Base-by-base conservation (phyloP, 2,888 invertebrate species). In the Entomobrya multifasciata region DNA sequence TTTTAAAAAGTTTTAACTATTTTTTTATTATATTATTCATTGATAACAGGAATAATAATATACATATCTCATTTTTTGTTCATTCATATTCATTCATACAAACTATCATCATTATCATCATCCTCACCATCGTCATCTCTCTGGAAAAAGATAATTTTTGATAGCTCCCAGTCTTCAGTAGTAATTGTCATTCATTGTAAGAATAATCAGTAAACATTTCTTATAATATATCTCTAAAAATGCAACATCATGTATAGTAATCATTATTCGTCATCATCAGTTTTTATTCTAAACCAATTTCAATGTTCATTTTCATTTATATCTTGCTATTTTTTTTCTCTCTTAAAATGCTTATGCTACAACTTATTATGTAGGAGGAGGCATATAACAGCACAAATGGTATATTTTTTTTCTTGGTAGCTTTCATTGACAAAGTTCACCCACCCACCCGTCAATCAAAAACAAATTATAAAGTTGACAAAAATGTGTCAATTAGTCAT, bases 121-220 rank as follows among this genome's bases (percentile, higher is more conserved):
- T n/a, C n/a, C n/a, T n/a, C n/a, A n/a, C n/a, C n/a, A n/a, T n/a
- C n/a, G n/a, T n/a, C n/a, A n/a, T n/a, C n/a, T n/a, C n/a, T n/a
- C n/a, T n/a, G n/a, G 36, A 8, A 36, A 36, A 36, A 36, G 30
- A n/a, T 65, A 27, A 65, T 65, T n/a, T n/a, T 27, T 47, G 47
- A 81, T 82, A 72, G 57, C 74, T 62, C 72, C 27, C 82, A 82
- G 82, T 82, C 82, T 82, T 82, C 30, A 65, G 22, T n/a, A n/a
- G n/a, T 74, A 82, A 27, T 82, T 74, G 82, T 82, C 82, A 74
- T 74, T 74, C 82, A 60, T 17, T n/a, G n/a, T n/a, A n/a, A n/a
- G n/a, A n/a, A n/a, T n/a, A n/a, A n/a, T n/a, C n/a, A n/a, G n/a
- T n/a, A n/a, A n/a, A 41, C 15, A 55, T 25, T 60, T 60, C 27